Conservation (phyloP, 2,113 vertebrate genomes). For the Malurus alboscapulatus region DNA sequence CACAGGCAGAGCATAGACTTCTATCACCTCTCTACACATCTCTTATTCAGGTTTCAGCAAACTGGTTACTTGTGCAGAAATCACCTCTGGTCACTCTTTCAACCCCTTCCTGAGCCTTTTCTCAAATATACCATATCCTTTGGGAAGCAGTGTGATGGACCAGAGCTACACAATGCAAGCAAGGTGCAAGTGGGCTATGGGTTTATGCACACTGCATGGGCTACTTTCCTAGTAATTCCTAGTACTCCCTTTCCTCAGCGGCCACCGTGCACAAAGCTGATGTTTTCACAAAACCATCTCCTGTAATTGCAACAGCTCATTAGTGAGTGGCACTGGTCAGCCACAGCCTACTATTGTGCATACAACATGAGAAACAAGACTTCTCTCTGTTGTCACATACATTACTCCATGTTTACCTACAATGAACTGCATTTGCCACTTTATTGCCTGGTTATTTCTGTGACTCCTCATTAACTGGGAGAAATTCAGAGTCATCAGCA, state of each 20-base stretch:
- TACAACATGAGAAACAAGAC: not conserved
- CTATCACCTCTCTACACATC: not conserved
- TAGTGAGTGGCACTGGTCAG: not conserved
- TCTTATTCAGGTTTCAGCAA: not conserved
- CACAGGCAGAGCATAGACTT: fast-evolving
- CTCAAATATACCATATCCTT: not conserved
- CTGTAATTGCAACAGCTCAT: not conserved
- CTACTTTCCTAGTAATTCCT: not conserved
- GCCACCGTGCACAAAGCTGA: not conserved
- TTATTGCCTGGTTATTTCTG: not conserved
- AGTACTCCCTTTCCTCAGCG: not conserved
- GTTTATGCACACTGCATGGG: not conserved
- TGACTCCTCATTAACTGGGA: not conserved
- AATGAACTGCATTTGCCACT: not conserved
- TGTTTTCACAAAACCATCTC: not conserved
- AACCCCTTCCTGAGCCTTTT: not conserved
- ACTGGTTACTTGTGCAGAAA: not conserved
- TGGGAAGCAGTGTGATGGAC: not conserved
- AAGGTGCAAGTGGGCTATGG: fast-evolving
- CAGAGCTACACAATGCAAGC: not conserved
- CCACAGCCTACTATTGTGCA: not conserved
- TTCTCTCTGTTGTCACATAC: not conserved
- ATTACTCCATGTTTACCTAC: not conserved
- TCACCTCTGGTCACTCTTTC: not conserved
- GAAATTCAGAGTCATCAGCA: not conserved